Percentiles rank a stretch among this genome's conserved stretches.
Conservation (phyloP, 2,113 vertebrate genomes). For the Lophotis ruficrista region DNA sequence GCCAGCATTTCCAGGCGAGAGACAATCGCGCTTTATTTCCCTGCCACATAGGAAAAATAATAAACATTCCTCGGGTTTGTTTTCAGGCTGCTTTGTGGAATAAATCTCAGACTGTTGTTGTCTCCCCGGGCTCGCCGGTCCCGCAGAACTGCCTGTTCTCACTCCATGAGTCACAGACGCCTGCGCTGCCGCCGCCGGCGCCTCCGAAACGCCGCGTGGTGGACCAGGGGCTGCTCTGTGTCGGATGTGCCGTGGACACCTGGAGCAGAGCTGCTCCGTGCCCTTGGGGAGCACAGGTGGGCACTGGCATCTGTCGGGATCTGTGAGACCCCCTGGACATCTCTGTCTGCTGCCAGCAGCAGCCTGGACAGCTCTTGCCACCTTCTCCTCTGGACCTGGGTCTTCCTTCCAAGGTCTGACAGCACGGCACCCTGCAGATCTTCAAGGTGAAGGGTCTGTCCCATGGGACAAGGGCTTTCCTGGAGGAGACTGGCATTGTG, state of each 20-base stretch:
- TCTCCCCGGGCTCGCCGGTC: background rate
- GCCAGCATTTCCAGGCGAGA: conserved; percentile 57
- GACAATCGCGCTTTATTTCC: conserved; percentile 63
- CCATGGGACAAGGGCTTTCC: background rate
- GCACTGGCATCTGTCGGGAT: fast-evolving
- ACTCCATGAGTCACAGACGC: conserved; percentile 25
- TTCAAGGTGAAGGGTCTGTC: background rate
- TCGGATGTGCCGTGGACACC: fast-evolving
- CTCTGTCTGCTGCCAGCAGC: background rate
- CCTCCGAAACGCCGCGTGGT: fast-evolving
- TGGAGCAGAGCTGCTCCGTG: background rate
- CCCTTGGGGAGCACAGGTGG: background rate
- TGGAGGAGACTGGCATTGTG: background rate
- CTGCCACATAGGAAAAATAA: conserved; percentile 54
- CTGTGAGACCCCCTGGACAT: fast-evolving
- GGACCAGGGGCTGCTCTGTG: background rate
- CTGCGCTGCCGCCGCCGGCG: background rate
- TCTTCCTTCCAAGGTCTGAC: background rate
- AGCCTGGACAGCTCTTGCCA: background rate
- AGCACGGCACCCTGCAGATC: background rate
- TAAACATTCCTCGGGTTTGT: conserved; percentile 58
- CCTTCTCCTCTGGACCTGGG: background rate
- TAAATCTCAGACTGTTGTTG: conserved; percentile 63
- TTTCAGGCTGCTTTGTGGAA: conserved; percentile 57
- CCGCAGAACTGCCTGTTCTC: conserved; percentile 47